Percentiles rank a stretch among this genome's conserved stretches.
phyloP scores from a whole-genome alignment of 1,140 invertebrate species.

The Eumeta japonica region DNA sequence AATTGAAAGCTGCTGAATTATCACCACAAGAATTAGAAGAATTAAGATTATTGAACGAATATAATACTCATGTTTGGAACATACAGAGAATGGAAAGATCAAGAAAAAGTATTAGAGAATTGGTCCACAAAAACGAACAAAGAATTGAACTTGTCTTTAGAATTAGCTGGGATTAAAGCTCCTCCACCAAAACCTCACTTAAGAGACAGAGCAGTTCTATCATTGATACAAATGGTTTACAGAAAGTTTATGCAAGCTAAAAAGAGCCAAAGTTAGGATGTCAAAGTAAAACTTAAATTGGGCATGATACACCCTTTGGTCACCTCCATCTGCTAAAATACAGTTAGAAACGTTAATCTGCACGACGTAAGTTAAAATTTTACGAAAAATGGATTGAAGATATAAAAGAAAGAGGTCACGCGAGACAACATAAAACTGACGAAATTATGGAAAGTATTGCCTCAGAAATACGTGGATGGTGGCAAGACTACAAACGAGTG shows the following conservation, averaged over 20 bases:
- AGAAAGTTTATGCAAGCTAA: conserved; percentile 34
- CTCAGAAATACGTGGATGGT: conserved; percentile 69
- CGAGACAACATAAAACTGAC: conserved; percentile 58
- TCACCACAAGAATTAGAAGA: conserved; percentile 28
- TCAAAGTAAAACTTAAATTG: conserved; percentile 27
- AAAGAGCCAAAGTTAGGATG: conserved; percentile 27
- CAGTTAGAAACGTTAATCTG: conserved; percentile 55
- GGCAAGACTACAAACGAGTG: conserved; percentile 57
- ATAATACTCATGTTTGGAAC: conserved; percentile 29
- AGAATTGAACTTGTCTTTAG: conserved; percentile 39
- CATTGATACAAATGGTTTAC: conserved; percentile 32
- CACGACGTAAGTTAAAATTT: conserved; percentile 50
- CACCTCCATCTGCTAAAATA: conserved; percentile 36
- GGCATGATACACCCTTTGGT: conserved; percentile 34
- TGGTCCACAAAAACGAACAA: conserved; percentile 27
- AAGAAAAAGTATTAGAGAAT: conserved; percentile 20
- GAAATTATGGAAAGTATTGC: conserved; percentile 68
- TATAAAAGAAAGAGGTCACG: conserved; percentile 57
- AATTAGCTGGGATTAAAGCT: conserved; percentile 38
- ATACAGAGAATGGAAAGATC: conserved; percentile 47
- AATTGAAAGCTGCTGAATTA: conserved; percentile 17
- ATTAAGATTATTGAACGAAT: conserved; percentile 24
- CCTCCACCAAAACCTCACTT: conserved; percentile 24
- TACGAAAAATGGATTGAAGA: conserved; percentile 55
- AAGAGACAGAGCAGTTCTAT: conserved; percentile 23